Evolutionary conservation across 1,140 invertebrate species (phyloP), one percentile per base, ranked within the genome.

Genomic region (Drosophila sucinea): DNA sequence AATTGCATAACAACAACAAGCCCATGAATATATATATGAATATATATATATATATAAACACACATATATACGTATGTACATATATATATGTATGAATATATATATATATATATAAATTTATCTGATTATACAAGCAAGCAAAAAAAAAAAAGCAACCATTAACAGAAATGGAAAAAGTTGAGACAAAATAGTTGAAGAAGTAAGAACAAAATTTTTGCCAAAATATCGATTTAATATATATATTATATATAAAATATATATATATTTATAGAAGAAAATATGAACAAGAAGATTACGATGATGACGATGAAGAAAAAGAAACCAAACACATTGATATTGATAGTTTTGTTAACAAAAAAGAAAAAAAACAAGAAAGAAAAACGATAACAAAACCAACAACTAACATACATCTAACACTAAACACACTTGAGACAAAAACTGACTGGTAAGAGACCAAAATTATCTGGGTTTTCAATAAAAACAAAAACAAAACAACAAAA

Each of bases 391-490:
- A 65, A 64, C 63, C 65, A 67, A 83, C 71, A 82, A 57, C 63
- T 72, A 71, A 27, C 38, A 85, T 76, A 86, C 74, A 79, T 51
- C 70, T 75, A 47, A 79, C 56, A 70, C 57, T 66, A 54, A 75
- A 70, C 57, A 85, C 60, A 89, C 77, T 90, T 85, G 81, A 89
- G 84, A 87, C 84, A 90, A 90, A 90, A 90, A 90, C 86, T 90
- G 85, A 90, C 85, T 90, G 85, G 85, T 73, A 85, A 86, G 85
- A 90, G 85, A 90, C 85, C 85, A 90, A 90, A 90, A 90, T 81
- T 85, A 90, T 90, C 86, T 90, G 85, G 85, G 85, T 90, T 90
- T 90, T 90, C 85, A 90, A 90, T 70, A 73, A 73, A 66, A 84
- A 70, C 66, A 72, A 87, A 73, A 47, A 72, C 67, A 27, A 60